phyloP scores from a whole-genome alignment of 2,888 invertebrate species.

The Lasioglossum morio region DNA sequence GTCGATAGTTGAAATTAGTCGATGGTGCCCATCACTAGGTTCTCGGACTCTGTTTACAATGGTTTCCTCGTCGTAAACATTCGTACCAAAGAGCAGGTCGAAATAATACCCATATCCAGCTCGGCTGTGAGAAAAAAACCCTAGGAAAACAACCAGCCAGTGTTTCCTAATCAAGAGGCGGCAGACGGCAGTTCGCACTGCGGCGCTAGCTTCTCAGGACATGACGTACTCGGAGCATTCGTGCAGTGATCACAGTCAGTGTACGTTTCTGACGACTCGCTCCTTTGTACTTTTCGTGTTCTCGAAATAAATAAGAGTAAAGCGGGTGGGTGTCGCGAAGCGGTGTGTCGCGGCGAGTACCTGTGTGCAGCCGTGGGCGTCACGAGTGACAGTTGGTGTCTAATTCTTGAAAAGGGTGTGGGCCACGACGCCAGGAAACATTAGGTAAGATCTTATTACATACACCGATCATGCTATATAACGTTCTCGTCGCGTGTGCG shows the following conservation, averaged over 20 bases:
- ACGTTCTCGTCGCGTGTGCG: constrained; percentile 32
- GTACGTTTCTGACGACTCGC: constrained; percentile 74
- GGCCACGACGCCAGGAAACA: constrained; percentile 77
- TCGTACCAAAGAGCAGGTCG: background rate
- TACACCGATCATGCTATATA: constrained; percentile 20
- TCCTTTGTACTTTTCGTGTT: constrained; percentile 66
- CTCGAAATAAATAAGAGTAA: constrained; percentile 56
- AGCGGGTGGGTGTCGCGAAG: constrained; percentile 44
- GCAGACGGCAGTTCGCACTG: constrained; percentile 47
- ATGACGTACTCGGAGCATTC: constrained; percentile 76
- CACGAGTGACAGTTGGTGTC: constrained; percentile 71
- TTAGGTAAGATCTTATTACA: constrained; percentile 72
- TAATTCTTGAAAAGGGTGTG: constrained; percentile 74
- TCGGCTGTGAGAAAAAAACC: constrained; percentile 31
- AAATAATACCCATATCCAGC: background rate
- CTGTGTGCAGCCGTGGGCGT: constrained; percentile 48
- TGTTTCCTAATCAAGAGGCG: constrained; percentile 28
- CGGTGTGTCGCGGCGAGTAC: constrained; percentile 44
- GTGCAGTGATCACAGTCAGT: constrained; percentile 78
- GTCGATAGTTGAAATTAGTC: no score
- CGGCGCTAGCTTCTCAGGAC: constrained; percentile 73
- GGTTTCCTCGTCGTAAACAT: background rate
- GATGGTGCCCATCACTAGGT: no score
- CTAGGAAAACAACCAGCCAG: constrained; percentile 26
- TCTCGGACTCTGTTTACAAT: background rate